Base-by-base conservation (phyloP, 2,888 invertebrate species). In the Sipha maydis region DNA sequence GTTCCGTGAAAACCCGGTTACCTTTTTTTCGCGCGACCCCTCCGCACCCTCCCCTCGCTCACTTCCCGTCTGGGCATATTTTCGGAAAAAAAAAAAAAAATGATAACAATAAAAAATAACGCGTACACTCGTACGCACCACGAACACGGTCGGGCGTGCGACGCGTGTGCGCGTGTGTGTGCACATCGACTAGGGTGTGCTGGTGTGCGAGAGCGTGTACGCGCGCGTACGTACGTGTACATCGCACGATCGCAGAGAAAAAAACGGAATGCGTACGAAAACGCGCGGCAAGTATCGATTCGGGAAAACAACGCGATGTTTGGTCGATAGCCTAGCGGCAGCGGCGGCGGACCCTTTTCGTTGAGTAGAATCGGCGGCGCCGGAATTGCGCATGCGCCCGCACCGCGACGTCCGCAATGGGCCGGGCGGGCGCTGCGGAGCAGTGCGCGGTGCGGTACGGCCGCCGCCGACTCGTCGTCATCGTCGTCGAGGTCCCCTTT, bases 301-400 rank as follows among this genome's bases (percentile, higher is more conserved):
- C 76, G 85, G 77, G 76, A 85, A 85, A 85, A 85, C 85, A 67
- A 85, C 77, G 41, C 85, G 85, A 85, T 85, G 85, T 85, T 85
- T 85, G 85, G 85, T 85, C 85, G 85, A 85, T 85, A 85, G 76
- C 61, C 83, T 31, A 34, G 83, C 83, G 83, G 76, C 83, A 73
- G 76, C 84, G 76, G 41, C 83, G 38, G 73, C 85, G 85, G 85
- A 85, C 85, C 85, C 85, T 85, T 77, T 56, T 83, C 34, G 83
- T n/a, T 67, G 84, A 61, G 75, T 61, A 41, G 83, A 19, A 69
- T n/a, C 69, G 34, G 73, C 71, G 76, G 73, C 71, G 76, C 5
- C 76, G 76, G 76, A 38, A 67, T 21, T 31, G 84, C 85, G 85
- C 85, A 77, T 85, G 77, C 38, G 41, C 61, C 48, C 48, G 71